phyloP scores from a whole-genome alignment of 1,140 invertebrate genomes.

The Heliothis virescens region DNA sequence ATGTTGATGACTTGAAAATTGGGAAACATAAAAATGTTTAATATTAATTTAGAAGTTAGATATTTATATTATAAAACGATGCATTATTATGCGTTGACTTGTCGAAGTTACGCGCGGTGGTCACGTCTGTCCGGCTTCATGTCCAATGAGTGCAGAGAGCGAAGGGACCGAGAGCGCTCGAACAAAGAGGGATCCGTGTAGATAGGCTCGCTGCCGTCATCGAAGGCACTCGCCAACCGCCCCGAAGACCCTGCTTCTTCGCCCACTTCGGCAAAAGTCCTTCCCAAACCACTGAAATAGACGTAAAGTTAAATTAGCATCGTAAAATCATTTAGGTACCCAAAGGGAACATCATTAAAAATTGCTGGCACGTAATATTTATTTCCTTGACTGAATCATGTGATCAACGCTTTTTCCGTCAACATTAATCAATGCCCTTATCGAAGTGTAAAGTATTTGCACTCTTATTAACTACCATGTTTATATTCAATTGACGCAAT shows the following conservation, averaged over 20 bases:
- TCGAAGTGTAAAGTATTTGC: not conserved
- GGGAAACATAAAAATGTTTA: not conserved
- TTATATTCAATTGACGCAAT: conserved; percentile 7
- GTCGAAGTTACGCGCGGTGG: conserved; percentile 65
- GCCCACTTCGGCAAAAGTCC: conserved; percentile 78
- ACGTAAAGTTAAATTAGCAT: not conserved
- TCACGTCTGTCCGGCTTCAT: conserved; percentile 80
- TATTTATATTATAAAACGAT: conserved; percentile 25
- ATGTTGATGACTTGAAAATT: conserved; percentile 5
- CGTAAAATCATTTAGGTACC: not conserved
- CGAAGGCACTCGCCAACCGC: conserved; percentile 86
- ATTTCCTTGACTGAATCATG: not conserved
- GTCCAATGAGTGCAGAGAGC: conserved; percentile 83
- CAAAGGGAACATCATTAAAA: not conserved
- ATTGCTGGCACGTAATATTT: not conserved
- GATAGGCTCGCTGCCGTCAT: conserved; percentile 96
- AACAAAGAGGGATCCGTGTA: conserved; percentile 97
- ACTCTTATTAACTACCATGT: not conserved
- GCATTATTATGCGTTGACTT: conserved; percentile 19
- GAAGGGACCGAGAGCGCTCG: conserved; percentile 91
- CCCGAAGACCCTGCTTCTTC: conserved; percentile 79
- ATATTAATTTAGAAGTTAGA: conserved; percentile 39
- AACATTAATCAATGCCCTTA: not conserved
- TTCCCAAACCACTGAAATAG: conserved; percentile 81
- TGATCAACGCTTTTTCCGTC: conserved; percentile 1